Evolutionary conservation across 2,888 invertebrate species (phyloP).

Genomic region (Hypsopygia costalis): DNA sequence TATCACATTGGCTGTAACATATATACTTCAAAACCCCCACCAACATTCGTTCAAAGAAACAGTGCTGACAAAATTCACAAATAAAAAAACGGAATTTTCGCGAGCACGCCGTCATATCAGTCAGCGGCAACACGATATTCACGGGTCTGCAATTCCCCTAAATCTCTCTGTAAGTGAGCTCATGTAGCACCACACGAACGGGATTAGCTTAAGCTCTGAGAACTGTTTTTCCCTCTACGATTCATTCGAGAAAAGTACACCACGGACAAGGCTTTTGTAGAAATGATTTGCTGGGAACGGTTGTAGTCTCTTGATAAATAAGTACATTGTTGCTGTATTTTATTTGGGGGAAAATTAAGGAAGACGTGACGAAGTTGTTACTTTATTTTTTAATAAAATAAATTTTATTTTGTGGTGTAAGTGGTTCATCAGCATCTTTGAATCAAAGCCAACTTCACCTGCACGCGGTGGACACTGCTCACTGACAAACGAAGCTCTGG

Average conservation of each 20-base stretch:
- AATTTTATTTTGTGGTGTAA: too few relatives aligned
- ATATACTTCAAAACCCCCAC: too few relatives aligned
- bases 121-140: slow-evolving; percentile 28
- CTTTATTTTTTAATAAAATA: too few relatives aligned
- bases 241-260: slow-evolving; percentile 43
- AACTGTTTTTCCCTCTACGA: slow-evolving; percentile 53
- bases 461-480: too few relatives aligned
- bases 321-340: background rate
- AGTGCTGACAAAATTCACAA: background rate
- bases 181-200: slow-evolving; percentile 43
- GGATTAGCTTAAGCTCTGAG: slow-evolving; percentile 55
- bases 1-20: too few relatives aligned
- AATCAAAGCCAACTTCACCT: too few relatives aligned
- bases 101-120: slow-evolving; percentile 21
- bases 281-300: slow-evolving; percentile 34
- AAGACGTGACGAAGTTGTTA: too few relatives aligned
- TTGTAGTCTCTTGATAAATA: slow-evolving; percentile 3
- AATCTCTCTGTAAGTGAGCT: slow-evolving; percentile 55
- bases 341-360: too few relatives aligned
- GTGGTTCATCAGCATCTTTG: too few relatives aligned
- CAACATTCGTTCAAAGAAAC: too few relatives aligned
- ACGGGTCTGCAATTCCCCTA: slow-evolving; percentile 35
- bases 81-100: slow-evolving; percentile 15
- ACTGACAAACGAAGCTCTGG: too few relatives aligned
- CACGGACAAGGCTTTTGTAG: slow-evolving; percentile 24